Conservation (phyloP, 2,888 invertebrate species). For the Hyposoter didymator region DNA sequence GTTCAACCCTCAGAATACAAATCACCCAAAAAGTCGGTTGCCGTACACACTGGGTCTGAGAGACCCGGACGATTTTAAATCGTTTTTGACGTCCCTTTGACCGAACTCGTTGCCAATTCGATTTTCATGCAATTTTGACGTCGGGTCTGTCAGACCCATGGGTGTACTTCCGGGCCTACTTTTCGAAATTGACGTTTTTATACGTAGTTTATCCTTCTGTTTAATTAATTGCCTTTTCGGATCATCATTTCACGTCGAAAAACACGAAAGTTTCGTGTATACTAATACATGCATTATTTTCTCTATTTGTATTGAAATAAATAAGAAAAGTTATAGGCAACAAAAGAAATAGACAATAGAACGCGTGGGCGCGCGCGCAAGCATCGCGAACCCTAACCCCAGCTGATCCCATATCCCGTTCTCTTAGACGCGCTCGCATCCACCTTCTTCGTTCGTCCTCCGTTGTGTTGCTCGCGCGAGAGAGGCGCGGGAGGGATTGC, state of each 20-base stretch:
- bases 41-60: background rate
- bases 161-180: background rate
- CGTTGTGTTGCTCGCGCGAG: constrained; percentile 62
- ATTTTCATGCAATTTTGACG: background rate
- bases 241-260: background rate
- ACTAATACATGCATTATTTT: background rate
- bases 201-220: too few species aligned
- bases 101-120: background rate
- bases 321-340: constrained; percentile 51
- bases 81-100: background rate
- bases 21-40: background rate
- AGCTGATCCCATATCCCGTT: constrained; percentile 82
- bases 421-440: constrained; percentile 64
- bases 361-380: constrained; percentile 79
- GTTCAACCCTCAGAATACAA: too few species aligned
- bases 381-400: constrained; percentile 81
- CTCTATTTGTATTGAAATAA: constrained; percentile 4
- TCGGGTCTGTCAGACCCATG: background rate
- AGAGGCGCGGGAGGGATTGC: constrained; percentile 37
- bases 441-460: constrained; percentile 57
- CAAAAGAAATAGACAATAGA: constrained; percentile 77
- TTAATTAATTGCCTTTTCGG: too few species aligned
- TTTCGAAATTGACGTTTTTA: too few species aligned
- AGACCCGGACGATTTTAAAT: background rate
- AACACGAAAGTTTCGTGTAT: background rate